Base-by-base conservation (phyloP, 2,113 vertebrate species). In the Empidonax alnorum region DNA sequence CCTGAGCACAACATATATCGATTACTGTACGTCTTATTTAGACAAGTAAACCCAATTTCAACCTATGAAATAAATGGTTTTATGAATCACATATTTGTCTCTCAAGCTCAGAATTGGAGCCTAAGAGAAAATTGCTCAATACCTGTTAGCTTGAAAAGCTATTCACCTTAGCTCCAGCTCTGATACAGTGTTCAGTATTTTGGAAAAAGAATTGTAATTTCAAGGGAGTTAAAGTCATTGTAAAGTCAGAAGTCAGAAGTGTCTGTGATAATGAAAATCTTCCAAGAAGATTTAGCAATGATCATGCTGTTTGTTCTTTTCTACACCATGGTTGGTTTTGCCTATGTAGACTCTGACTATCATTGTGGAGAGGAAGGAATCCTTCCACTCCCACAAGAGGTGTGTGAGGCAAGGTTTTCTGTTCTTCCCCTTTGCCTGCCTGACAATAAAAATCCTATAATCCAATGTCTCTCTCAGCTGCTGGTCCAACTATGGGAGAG, bases 401-500 rank as follows among this genome's bases (percentile, higher is more conserved):
- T 27, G 12, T 35, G 7, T 65, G n/a, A 65, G 73, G 50, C 17
- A 35, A 62, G 9, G 15, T 46, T 73, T 31, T 90, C 59, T 79
- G 37, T 58, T 73, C 20, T 77, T 23, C 53, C 11, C 24, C 25
- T 86, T 69, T 80, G 7, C 21, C 63, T 89, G 44, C 4, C 77
- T 84, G 18, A 14, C 30, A 74, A 39, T 46, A 47, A 90, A 87
- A 77, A 81, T 59, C 18, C 31, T 7, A 0, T 72, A 25, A 75
- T 89, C 83, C 35, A 47, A 78, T 94, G n/a, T 7, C 35, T 93
- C 67, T 37, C 74, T 27, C 75, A 98, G 98, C 25, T 99, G 98
- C 97, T 98, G 98, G 98, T 99, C 98, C 6, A 97, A 98, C 87
- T 97, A 99, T 76, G 98, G 98, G 24, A 98, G 91, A 97, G 97